A percentile compares a stretch with the other conserved stretches of the same genome.
These are phyloP conservation scores for Orthosia gothica DNA, from an alignment of 2,888 invertebrate genomes.

Conservation along the genomic window DNA sequence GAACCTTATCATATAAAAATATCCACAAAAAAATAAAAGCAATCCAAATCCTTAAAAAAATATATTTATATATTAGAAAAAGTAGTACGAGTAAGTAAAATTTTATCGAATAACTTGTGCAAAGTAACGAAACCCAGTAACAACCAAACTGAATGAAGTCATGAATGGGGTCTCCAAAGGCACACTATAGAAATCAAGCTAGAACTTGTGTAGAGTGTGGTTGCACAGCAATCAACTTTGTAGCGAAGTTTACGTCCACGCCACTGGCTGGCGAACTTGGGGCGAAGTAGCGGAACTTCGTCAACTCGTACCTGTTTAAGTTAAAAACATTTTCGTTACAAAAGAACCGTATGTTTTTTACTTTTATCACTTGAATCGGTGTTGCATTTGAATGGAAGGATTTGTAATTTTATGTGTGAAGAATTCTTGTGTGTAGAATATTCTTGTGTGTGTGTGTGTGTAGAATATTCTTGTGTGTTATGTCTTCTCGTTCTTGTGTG, in stretches of 20 bases:
- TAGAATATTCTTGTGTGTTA: background rate
- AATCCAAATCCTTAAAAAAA: no score
- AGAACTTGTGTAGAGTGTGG: constrained; percentile 75
- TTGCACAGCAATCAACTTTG: constrained; percentile 80
- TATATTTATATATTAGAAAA: no score
- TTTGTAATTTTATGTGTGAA: constrained; percentile 23
- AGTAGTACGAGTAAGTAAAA: background rate
- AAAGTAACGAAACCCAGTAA: constrained; percentile 28
- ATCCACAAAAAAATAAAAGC: no score
- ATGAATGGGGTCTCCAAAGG: constrained; percentile 58
- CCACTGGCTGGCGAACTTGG: constrained; percentile 70
- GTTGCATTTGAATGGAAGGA: constrained; percentile 34
- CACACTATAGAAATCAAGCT: constrained; percentile 72
- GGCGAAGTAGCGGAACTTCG: constrained; percentile 62
- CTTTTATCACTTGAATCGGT: constrained; percentile 48
- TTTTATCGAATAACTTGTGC: constrained; percentile 20
- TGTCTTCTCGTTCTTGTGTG: no score
- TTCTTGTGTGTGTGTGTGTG: background rate
- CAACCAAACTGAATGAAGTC: constrained; percentile 38
- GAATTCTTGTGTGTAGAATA: background rate
- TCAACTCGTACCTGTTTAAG: constrained; percentile 70
- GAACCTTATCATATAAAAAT: no score
- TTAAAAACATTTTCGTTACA: constrained; percentile 65
- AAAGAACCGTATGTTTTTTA: constrained; percentile 49
- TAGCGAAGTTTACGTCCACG: constrained; percentile 72